Conservation (phyloP, 2,888 invertebrate genomes). For the Mythimna albipuncta region DNA sequence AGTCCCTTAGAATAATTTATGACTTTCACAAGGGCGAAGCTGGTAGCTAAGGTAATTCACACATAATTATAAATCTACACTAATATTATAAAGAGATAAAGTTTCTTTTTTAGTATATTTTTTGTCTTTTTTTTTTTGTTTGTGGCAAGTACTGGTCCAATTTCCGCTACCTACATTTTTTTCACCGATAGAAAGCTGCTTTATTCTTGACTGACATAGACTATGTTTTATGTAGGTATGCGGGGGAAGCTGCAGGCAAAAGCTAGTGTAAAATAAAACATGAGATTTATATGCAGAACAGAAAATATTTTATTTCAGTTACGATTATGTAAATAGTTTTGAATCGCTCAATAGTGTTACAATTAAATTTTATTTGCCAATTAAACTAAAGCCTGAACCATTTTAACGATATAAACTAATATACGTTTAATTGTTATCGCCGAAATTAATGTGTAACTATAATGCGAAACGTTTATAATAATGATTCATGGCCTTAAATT, state of each 20-base stretch:
- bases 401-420: conserved; percentile 18
- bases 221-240: too few species aligned
- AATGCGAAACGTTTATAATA: conserved; percentile 1
- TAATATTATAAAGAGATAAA: too few species aligned
- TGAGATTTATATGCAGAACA: not conserved
- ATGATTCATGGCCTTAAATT: conserved; percentile 11
- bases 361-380: conserved; percentile 42
- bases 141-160: too few species aligned
- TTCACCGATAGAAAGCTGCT: too few species aligned
- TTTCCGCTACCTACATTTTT: too few species aligned
- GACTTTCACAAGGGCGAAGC: not conserved
- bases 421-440: conserved; percentile 28
- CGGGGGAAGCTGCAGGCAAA: not conserved
- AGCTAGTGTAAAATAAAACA: conserved; percentile 3
- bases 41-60: too few species aligned
- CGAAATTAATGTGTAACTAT: conserved; percentile 12
- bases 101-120: too few species aligned
- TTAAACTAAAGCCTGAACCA: conserved; percentile 27
- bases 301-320: conserved; percentile 11
- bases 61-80: too few species aligned
- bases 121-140: too few species aligned
- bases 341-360: conserved; percentile 21
- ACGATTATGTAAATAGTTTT: conserved; percentile 27
- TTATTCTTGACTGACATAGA: too few species aligned
- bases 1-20: too few species aligned